Evolutionary conservation across 2,888 invertebrate genomes (phyloP), one percentile per base, ranked within the genome.

Genomic region (Ennomos fuscantarius): DNA sequence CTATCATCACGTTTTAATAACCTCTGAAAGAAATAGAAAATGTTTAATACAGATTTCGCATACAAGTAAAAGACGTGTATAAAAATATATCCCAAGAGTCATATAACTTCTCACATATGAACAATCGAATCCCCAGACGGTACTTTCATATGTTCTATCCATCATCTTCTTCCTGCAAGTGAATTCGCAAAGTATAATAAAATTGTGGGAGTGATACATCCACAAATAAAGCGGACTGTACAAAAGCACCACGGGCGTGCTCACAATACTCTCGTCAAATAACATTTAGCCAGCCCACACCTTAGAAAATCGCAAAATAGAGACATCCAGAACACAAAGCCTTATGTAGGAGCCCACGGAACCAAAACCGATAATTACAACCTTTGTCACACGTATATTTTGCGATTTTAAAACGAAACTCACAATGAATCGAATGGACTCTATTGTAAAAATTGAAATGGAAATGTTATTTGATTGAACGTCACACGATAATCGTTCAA

Each of bases 221-320:
- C 71, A 68, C 65, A 76, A 71, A 86, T 78, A 86, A 82, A 81
- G 77, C 74, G 31, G 52, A 35, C 24, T 10, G 31, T 35, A 89
- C 87, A 91, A 92, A 72, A 72, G 80, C 90, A n/a, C 90, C 66
- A 76, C 90, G 77, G 91, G 89, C 82, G 88, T 81, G 82, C 89
- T 84, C 78, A 89, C 89, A 86, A 87, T 85, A 78, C 82, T 79
- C 81, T 91, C 89, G 88, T 92, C 89, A 90, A 90, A 91, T 91
- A 91, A 89, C 90, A 86, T 90, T 91, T 90, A 91, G 87, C 86
- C 87, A 82, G 84, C 89, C 90, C 89, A 87, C 89, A 90, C 91
- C 88, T 89, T 90, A 89, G 89, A 89, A 81, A 86, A 87, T 89
- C 87, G 87, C 90, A 86, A 91, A 89, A 92, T 92, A 82, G 86